phyloP scores from a whole-genome alignment of 2,888 invertebrate genomes.

The Eugnorisma glareosa region DNA sequence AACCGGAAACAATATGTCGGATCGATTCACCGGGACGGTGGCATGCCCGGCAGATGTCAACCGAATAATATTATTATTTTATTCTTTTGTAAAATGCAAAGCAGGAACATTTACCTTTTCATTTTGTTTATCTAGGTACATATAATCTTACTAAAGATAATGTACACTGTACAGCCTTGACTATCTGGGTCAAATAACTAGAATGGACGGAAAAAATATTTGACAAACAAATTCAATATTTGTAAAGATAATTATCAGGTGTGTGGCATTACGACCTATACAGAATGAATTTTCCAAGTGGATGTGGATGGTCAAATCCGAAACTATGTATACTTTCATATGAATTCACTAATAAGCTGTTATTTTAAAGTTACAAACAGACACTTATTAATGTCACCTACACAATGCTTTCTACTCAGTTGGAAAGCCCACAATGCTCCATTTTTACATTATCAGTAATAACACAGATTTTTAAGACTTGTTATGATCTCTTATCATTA shows the following conservation, averaged over 20 bases:
- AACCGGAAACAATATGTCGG: no score
- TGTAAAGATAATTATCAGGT: constrained; percentile 13
- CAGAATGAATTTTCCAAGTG: no score
- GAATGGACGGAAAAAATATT: constrained; percentile 2
- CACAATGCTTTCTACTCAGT: neutral
- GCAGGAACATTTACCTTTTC: neutral
- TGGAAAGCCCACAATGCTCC: neutral
- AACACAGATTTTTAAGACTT: constrained; percentile 12
- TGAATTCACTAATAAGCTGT: no score
- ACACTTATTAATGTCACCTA: neutral
- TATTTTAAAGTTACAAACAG: no score
- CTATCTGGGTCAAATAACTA: constrained; percentile 27
- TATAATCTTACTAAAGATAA: neutral
- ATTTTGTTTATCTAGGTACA: constrained; percentile 18
- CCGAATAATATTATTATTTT: no score
- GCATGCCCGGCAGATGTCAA: no score
- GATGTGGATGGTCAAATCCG: no score
- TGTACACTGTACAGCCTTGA: constrained; percentile 20
- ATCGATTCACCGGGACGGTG: no score
- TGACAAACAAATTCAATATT: constrained; percentile 16
- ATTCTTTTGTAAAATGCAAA: neutral
- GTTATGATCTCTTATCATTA: neutral
- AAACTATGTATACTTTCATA: no score
- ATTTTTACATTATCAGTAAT: constrained; percentile 14
- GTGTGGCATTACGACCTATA: neutral